phyloP scores from a whole-genome alignment of 2,888 invertebrate species.

The Coelogynopora nodosa region DNA sequence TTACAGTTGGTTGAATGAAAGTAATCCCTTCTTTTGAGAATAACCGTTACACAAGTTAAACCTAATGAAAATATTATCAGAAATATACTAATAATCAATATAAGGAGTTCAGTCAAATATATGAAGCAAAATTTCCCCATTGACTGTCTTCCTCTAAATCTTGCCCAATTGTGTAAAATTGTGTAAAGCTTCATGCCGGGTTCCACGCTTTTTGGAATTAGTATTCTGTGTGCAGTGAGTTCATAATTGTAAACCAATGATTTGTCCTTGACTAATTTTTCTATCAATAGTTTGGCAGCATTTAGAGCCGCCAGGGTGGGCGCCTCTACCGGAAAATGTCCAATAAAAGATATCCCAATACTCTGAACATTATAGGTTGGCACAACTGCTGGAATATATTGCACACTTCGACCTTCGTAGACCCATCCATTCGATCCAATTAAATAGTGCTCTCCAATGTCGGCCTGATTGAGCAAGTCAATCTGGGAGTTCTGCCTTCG shows the following conservation, averaged over 20 bases:
- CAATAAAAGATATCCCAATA: slow-evolving; percentile 1
- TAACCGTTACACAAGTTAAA: not conserved
- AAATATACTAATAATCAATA: no score
- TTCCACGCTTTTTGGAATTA: not conserved
- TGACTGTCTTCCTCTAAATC: not conserved
- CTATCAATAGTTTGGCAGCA: not conserved
- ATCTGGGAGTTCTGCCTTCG: not conserved
- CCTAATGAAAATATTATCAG: no score
- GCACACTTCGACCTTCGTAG: not conserved
- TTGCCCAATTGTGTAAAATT: not conserved
- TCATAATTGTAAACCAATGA: not conserved
- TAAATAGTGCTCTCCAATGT: not conserved
- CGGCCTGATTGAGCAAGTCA: not conserved
- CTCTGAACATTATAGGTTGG: not conserved
- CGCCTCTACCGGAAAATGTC: not conserved
- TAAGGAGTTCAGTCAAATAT: no score
- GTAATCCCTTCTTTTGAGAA: not conserved
- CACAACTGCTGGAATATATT: not conserved
- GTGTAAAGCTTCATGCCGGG: not conserved
- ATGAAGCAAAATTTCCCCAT: not conserved
- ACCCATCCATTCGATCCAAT: not conserved
- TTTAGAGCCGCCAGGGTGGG: not conserved
- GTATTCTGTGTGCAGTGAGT: not conserved
- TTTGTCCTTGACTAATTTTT: not conserved
- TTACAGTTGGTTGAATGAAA: not conserved